A percentile compares a stretch with the other conserved stretches of the same genome.
Conservation (phyloP, 1,140 invertebrate genomes). For the Saccostrea cuccullata region DNA sequence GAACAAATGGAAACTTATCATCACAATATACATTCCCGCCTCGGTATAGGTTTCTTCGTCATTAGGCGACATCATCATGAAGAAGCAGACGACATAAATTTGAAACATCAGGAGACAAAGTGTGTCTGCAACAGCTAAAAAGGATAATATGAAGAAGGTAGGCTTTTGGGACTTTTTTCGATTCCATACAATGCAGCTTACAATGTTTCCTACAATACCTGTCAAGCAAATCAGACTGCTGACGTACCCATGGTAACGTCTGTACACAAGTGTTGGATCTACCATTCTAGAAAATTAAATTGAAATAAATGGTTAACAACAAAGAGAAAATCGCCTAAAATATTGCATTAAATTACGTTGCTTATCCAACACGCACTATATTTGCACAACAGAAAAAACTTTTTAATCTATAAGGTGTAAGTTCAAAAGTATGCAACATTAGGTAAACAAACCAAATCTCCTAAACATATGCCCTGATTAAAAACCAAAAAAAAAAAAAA, state of each 20-base stretch:
- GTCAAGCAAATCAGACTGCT: neutral
- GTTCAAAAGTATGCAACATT: no score
- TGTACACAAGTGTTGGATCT: constrained; percentile 4
- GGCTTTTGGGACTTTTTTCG: neutral
- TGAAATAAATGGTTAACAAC: neutral
- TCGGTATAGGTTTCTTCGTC: constrained; percentile 3
- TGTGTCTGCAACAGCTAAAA: constrained; percentile 17
- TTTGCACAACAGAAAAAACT: no score
- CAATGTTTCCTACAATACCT: constrained; percentile 32
- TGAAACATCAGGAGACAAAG: constrained; percentile 5
- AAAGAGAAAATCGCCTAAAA: no score
- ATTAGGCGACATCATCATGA: constrained; percentile 19
- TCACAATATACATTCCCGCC: constrained; percentile 30
- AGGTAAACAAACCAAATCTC: no score
- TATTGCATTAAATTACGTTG: no score
- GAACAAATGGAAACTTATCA: constrained; percentile 37
- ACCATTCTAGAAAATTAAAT: neutral
- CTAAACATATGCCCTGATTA: no score
- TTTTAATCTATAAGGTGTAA: no score
- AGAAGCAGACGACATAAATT: constrained; percentile 4
- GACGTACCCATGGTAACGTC: constrained; percentile 29
- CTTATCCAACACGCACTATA: no score
- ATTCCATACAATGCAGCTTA: constrained; percentile 23
- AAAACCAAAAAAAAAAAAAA: no score
- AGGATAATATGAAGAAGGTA: neutral